A percentile compares a stretch with the other conserved stretches of the same genome.
Evolutionary conservation across 1,140 invertebrate genomes (phyloP).

Genomic region (Trachelipus rathkii): DNA sequence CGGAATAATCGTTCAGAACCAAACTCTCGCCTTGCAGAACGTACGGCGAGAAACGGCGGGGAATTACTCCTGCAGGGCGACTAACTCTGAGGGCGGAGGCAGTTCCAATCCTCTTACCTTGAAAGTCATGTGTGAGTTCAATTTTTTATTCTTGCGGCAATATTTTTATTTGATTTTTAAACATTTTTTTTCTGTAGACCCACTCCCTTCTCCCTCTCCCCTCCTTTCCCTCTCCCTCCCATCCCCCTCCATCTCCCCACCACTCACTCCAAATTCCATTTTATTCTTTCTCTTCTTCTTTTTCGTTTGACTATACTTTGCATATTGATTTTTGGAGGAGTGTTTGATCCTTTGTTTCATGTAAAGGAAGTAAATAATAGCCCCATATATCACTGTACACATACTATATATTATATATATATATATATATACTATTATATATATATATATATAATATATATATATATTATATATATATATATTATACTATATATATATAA

Average conservation of each 20-base stretch:
- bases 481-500: no score
- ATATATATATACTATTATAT: no score
- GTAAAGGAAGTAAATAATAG: no score
- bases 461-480: no score
- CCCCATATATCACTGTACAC: no score
- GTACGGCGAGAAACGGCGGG: constrained; percentile 72
- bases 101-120: constrained; percentile 56
- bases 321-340: no score
- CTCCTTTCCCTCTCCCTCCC: neutral
- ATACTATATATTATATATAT: no score
- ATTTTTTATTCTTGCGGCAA: neutral
- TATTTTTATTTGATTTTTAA: neutral
- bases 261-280: neutral
- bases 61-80: constrained; percentile 73
- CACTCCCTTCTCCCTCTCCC: neutral
- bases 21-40: constrained; percentile 71
- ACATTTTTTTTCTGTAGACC: no score
- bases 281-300: no score
- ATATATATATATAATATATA: no score
- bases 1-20: constrained; percentile 51
- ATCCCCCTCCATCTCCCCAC: neutral
- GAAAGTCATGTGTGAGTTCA: constrained; percentile 50
- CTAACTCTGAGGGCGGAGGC: constrained; percentile 69
- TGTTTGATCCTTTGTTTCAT: no score
- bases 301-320: no score